Base-by-base conservation (phyloP, 2,888 invertebrate species). In the Pseudococcus longispinus region DNA sequence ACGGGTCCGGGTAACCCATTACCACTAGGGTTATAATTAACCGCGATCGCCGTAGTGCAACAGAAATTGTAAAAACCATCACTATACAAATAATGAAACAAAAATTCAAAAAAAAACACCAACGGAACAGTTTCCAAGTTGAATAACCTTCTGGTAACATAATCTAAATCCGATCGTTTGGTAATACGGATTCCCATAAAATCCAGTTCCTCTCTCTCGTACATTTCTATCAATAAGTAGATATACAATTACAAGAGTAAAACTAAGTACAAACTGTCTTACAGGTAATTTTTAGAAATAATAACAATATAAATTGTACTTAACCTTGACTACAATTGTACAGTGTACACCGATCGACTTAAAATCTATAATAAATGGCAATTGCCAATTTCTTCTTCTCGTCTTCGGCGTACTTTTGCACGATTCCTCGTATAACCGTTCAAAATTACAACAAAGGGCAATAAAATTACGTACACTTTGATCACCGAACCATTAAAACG, bases 401-500 rank as follows among this genome's bases (percentile, higher is more conserved):
- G 15, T 70, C 29, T 70, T 70, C 70, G 70, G 70, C 29, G 18
- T 23, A 23, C 1, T 5, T 65, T 65, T 26, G 70, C 70, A 70
- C 15, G 1, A 3, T 2, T 29, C 18, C 70, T 15, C 8, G 29
- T 8, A 29, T n/a, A 55, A 3, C 3, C 42, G 37, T 42, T 42
- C 42, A 23, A 42, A 80, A 80, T 42, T 80, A 80, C 77, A 37
- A 80, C 77, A 80, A 80, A 42, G 42, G 77, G 9, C 18, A 80
- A 80, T 80, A 42, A 80, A 80, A 80, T 80, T 80, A 42, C 77
- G 20, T 80, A 37, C 77, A 80, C 77, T 37, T 32, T n/a, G 42
- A 37, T 29, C 77, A 80, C 77, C 77, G 42, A 80, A 42, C 37
- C 29, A 80, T 32, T 32, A 37, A 42, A 80, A 42, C 32, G 32